These are phyloP conservation scores for Gallinago undulata DNA, from an alignment of 2,113 vertebrate genomes.

Conservation along the genomic window DNA sequence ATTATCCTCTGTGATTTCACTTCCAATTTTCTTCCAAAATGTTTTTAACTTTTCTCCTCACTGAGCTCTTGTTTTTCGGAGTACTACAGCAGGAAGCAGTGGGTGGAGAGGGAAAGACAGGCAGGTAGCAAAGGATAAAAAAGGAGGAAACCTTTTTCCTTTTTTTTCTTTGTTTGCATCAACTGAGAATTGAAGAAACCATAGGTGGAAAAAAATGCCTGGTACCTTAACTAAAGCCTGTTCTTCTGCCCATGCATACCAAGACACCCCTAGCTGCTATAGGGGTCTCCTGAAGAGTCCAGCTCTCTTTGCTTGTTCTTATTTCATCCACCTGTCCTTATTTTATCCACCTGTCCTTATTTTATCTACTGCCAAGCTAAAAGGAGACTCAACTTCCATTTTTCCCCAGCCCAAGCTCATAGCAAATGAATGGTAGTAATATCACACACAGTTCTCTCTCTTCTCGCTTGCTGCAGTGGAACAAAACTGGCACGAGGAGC, in stretches of 20 bases:
- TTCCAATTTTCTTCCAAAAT: slow-evolving; percentile 53
- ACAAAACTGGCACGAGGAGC: background rate
- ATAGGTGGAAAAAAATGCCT: background rate
- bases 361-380: background rate
- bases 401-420: background rate
- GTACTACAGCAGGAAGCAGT: background rate
- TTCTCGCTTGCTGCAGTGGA: background rate
- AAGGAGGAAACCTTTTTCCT: background rate
- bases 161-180: background rate
- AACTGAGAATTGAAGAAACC: background rate
- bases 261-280: background rate
- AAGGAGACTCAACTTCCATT: background rate
- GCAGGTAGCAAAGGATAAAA: background rate
- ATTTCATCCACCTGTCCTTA: too few relatives aligned
- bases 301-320: background rate
- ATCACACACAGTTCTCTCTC: background rate
- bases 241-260: background rate
- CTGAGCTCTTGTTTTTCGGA: slow-evolving; percentile 11
- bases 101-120: background rate
- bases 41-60: slow-evolving; percentile 17
- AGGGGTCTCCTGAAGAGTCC: background rate
- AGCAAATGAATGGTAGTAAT: background rate
- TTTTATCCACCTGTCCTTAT: too few relatives aligned
- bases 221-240: background rate
- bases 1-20: slow-evolving; percentile 56